Evolutionary conservation across 2,888 invertebrate species (phyloP), one percentile per base, ranked within the genome.

Genomic region (Brassicogethes aeneus): DNA sequence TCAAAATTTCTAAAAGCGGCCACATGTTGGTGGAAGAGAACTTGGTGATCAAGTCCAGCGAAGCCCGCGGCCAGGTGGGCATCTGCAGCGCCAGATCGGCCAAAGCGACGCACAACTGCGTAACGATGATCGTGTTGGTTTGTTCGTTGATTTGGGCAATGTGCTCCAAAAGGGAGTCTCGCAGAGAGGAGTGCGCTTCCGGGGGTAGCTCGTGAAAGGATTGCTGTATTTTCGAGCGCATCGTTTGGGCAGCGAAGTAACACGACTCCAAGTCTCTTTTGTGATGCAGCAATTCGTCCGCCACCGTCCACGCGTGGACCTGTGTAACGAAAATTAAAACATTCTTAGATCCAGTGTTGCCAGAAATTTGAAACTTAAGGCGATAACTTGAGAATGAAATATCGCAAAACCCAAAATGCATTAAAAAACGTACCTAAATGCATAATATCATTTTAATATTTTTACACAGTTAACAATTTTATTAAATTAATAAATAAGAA

Each of bases 241-340:
- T 91, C 2, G 97, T 99, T 68, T 97, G 97, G 8, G 97, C 95
- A 36, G 95, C 97, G 72, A 99, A 97, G 64, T 95, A 96, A 68
- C 94, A 93, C 2, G 93, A 91, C 58, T 94, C 85, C 46, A 91
- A 69, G 67, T 93, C 90, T 48, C 83, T 77, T 61, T 93, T 91
- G 55, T 88, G 80, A 52, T 87, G 87, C 39, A 99, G 72, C 50
- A 99, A 76, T 66, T 94, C 90, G 66, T 99, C 96, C 5, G 96
- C 88, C 54, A 96, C 80, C 62, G 90, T 89, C 99, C 99, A 99
- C 12, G 97, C 94, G 67, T 83, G 89, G 40, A 96, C 86, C 96
- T 97, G 70, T 38, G 71, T 69, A 41, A 51, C 43, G 44, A 67
- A 14, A n/a, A n/a, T n/a, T n/a, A n/a, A n/a, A n/a, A n/a, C n/a